Base-by-base conservation (phyloP, 2,113 vertebrate species). In the Lota lota region DNA sequence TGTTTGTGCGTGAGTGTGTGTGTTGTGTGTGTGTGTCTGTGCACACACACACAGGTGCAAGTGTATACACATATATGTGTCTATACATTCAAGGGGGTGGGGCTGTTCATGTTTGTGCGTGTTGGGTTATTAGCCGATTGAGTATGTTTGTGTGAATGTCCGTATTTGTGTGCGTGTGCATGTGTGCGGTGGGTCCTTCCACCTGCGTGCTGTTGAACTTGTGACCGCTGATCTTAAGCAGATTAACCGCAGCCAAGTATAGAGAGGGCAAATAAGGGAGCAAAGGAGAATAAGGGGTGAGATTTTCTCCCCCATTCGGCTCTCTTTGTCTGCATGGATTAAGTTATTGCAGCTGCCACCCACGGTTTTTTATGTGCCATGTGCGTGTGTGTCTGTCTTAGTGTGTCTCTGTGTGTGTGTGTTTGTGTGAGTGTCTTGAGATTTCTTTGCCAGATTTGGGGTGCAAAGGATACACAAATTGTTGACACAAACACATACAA, bases 331-430 rank as follows among this genome's bases (percentile, higher is more conserved):
- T 84, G 81, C 83, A 79, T 81, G 89, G 89, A 90, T 91, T 91
- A 90, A 85, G 85, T 89, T 89, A 80, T 78, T 85, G 82, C 85
- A 88, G 90, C 88, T 89, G 89, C 87, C 89, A 88, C 87, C 89
- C 88, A 85, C 85, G 81, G 82, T 81, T 88, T 47, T 88, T 88
- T 85, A 87, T 84, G 88, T 87, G 84, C 85, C 79, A 70, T 87
- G 83, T 82, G 83, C 79, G 20, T 60, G 59, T 61, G 59, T 61
- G 59, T 61, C 19, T 24, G 21, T 16, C 19, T 22, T 19, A 22
- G 59, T 61, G 59, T 61, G 59, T 61, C 50, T 58, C 28, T 54
- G 59, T 50, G 59, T 70, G 64, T 47, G 40, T 47, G 40, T 47
- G 40, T 47, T 10, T 47, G 7, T 47, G 59, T 50, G 64, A 67